A percentile compares a stretch with the other conserved stretches of the same genome.
phyloP scores from a whole-genome alignment of 2,797 vertebrate genomes.

The Microchirus variegatus region DNA sequence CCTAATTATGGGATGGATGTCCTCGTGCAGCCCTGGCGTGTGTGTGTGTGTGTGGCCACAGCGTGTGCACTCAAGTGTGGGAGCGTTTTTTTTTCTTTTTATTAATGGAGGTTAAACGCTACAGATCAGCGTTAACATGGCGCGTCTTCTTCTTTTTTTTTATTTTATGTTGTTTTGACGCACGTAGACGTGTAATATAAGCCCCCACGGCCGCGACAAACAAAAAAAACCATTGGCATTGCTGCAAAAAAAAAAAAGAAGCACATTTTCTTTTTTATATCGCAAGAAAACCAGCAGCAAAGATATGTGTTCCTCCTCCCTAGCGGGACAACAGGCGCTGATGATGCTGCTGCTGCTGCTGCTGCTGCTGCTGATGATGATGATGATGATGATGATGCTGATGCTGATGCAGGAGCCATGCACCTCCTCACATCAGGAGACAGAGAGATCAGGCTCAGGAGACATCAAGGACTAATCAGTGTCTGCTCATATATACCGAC shows the following conservation, averaged over 20 bases:
- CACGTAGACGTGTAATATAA: slow-evolving; percentile 45
- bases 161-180: slow-evolving; percentile 35
- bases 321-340: slow-evolving; percentile 53
- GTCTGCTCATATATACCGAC: slow-evolving; percentile 86
- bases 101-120: background rate
- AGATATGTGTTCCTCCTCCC: slow-evolving; percentile 39
- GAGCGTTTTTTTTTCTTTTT: background rate
- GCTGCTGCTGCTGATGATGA: no score
- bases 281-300: slow-evolving; percentile 53
- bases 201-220: slow-evolving; percentile 43
- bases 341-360: background rate
- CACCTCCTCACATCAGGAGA: slow-evolving; percentile 63
- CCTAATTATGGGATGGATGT: slow-evolving; percentile 26
- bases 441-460: slow-evolving; percentile 72
- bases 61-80: slow-evolving; percentile 12
- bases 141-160: background rate
- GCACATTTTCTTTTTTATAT: slow-evolving; percentile 32
- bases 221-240: no score
- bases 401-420: slow-evolving; percentile 62
- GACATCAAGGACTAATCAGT: slow-evolving; percentile 87
- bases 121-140: slow-evolving; percentile 5
- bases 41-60: slow-evolving; percentile 30
- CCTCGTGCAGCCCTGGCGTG: background rate
- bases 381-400: slow-evolving; percentile 68
- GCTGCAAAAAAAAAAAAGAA: slow-evolving; percentile 8